Conservation (phyloP, 2,113 vertebrate species). For the Carassius gibelio region DNA sequence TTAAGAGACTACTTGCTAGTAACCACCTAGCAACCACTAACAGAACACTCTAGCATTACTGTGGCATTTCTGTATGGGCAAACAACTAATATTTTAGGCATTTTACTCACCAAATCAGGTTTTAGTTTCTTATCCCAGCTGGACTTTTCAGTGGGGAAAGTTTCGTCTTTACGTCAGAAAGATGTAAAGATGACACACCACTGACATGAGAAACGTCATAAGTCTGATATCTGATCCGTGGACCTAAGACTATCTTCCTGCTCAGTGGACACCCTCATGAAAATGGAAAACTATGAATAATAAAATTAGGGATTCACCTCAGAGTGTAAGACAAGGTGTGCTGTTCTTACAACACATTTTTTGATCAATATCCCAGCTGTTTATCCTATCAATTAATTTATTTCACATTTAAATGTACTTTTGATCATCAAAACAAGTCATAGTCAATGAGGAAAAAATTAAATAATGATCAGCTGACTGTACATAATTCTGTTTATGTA, state of each 20-base stretch:
- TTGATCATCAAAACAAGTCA: no score
- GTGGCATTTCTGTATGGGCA: background rate
- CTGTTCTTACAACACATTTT: background rate
- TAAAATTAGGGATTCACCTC: background rate
- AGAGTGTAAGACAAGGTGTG: background rate
- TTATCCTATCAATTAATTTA: no score
- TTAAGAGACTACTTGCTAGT: background rate
- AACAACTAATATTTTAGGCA: background rate
- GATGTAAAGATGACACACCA: background rate
- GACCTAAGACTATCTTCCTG: background rate
- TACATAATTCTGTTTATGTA: no score
- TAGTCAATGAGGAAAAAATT: no score
- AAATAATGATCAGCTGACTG: no score
- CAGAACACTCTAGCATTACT: background rate
- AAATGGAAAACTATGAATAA: constrained; percentile 40
- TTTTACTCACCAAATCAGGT: background rate
- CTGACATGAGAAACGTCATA: background rate
- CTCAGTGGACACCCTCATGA: background rate
- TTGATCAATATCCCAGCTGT: background rate
- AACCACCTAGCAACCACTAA: background rate
- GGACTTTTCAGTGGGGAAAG: background rate
- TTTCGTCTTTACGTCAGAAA: background rate
- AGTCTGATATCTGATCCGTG: constrained; percentile 26
- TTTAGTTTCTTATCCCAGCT: background rate
- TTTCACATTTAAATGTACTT: no score